Percentiles rank a stretch among this genome's conserved stretches.
Evolutionary conservation across 1,140 invertebrate genomes (phyloP).

Genomic region (Drosophila tani): DNA sequence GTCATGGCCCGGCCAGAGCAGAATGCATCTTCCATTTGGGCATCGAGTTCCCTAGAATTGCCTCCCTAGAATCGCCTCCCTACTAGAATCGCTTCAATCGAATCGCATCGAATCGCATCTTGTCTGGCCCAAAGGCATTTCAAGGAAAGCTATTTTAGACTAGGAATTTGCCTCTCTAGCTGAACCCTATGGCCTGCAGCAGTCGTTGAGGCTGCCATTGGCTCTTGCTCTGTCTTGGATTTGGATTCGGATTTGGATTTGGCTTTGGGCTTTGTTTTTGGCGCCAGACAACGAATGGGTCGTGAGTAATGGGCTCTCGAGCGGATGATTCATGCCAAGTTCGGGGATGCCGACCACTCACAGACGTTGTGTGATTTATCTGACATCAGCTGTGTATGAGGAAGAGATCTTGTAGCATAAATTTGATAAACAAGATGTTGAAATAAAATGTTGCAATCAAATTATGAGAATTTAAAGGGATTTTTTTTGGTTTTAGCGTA

Average conservation of each 20-base stretch:
- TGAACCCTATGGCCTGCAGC: slow-evolving; percentile 41
- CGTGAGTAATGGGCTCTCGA: slow-evolving; percentile 43
- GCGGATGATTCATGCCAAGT: slow-evolving; percentile 55
- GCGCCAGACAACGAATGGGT: slow-evolving; percentile 40
- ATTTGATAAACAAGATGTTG: background rate
- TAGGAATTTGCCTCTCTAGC: slow-evolving; percentile 40
- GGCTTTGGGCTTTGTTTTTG: slow-evolving; percentile 35
- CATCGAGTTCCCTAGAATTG: slow-evolving; percentile 16
- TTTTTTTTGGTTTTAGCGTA: background rate
- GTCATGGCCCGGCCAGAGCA: slow-evolving; percentile 23
- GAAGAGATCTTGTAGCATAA: slow-evolving; percentile 4
- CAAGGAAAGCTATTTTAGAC: slow-evolving; percentile 63
- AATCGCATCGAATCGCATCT: background rate
- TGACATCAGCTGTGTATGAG: slow-evolving; percentile 11
- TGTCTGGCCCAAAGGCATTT: slow-evolving; percentile 53
- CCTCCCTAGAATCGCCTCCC: background rate
- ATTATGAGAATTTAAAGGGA: background rate
- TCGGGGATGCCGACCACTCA: slow-evolving; percentile 45
- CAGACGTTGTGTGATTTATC: slow-evolving; percentile 38
- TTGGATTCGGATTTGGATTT: slow-evolving; percentile 18
- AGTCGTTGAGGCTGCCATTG: slow-evolving; percentile 21
- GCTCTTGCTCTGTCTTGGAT: slow-evolving; percentile 3
- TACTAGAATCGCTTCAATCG: background rate
- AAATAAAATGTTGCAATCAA: background rate
- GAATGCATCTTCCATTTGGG: slow-evolving; percentile 43